phyloP scores from a whole-genome alignment of 2,113 vertebrate genomes.

The Ranitomeya imitator region DNA sequence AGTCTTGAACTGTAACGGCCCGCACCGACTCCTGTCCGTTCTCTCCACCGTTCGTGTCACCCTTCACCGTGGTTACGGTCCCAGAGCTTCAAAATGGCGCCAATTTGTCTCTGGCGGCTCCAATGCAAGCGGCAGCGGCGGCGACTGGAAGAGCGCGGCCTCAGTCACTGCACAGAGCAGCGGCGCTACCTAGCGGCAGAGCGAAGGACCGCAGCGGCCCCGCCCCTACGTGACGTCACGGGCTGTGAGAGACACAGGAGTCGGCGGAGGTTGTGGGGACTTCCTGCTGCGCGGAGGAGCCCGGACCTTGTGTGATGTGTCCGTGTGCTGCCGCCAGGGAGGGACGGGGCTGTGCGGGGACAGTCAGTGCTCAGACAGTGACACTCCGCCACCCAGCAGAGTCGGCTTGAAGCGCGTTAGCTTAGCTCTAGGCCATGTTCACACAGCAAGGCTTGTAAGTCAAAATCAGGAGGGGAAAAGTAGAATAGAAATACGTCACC shows the following conservation, averaged over 20 bases:
- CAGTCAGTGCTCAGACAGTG: too few relatives aligned
- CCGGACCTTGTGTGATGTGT: background rate
- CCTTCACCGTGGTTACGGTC: constrained; percentile 68
- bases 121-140: constrained; percentile 73
- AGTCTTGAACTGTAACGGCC: constrained; percentile 66
- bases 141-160: constrained; percentile 58
- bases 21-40: constrained; percentile 72
- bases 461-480: too few relatives aligned
- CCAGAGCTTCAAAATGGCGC: constrained; percentile 98
- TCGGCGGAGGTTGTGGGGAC: background rate
- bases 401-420: too few relatives aligned
- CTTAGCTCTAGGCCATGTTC: too few relatives aligned
- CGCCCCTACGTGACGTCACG: background rate
- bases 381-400: too few relatives aligned
- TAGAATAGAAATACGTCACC: too few relatives aligned
- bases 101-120: constrained; percentile 83
- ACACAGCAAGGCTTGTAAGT: too few relatives aligned
- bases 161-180: constrained; percentile 55
- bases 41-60: constrained; percentile 77
- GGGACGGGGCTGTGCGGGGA: too few relatives aligned
- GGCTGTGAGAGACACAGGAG: background rate
- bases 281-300: background rate
- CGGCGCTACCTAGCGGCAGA: constrained; percentile 76
- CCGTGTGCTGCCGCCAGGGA: too few relatives aligned
- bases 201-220: background rate